Base-by-base conservation (phyloP, 1,140 invertebrate species). In the Heliconius eleuchia region DNA sequence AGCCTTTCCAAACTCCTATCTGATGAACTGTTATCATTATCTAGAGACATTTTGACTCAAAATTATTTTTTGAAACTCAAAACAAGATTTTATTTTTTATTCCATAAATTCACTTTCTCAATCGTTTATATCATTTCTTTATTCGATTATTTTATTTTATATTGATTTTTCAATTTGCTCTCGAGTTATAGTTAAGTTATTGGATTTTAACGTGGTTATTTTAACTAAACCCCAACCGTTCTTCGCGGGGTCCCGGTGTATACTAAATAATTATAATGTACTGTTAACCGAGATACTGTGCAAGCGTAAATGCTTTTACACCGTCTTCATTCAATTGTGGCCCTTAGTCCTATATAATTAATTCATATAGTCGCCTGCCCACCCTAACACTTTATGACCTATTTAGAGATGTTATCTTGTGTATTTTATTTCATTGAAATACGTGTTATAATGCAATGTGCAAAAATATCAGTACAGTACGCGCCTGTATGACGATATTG, bases 1-100 rank as follows among this genome's bases (percentile, higher is more conserved):
- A 82, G 50, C 52, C 83, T 80, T 34, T 84, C 83, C 6, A 75
- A 60, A 9, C 80, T 84, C 16, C 83, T 77, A n/a, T 82, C 80
- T 4, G 79, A 76, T 23, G 73, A 81, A 76, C 76, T 78, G 50
- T 81, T 76, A 19, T 84, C 80, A 30, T 19, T 82, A 13, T 79
- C 72, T 11, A 76, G 73, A 30, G 74, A 78, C 82, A 80, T 80
- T 71, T 78, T 81, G 42, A 3, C 3, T 39, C n/a, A 37, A 71
- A 39, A n/a, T 27, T 16, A 18, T 19, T n/a, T 27, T 27, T 30
- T 30, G 2, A 52, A 52, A 19, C 23, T 66, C n/a, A 30, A 13
- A 11, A 57, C 9, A 57, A 37, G 1, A 37, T 34, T 3, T 34
- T 57, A 6, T 66, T 30, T 46, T 46, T 42, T 46, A 4, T 46